phyloP scores from a whole-genome alignment of 2,888 invertebrate genomes.

The Chrysopilus asiliformis region DNA sequence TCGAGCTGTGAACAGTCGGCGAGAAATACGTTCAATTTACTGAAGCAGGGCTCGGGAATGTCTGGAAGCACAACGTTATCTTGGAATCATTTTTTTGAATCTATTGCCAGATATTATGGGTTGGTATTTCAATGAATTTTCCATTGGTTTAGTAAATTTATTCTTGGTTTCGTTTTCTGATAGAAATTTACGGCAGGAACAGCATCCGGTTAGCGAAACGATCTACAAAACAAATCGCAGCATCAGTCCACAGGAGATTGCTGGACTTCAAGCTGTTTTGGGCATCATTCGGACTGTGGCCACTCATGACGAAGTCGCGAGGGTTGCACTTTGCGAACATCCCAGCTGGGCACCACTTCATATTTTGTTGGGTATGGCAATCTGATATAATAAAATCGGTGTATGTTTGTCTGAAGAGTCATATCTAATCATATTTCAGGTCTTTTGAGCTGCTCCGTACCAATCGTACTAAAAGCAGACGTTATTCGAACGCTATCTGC shows the following conservation, averaged over 20 bases:
- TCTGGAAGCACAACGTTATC: conserved; percentile 46
- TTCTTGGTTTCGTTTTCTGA: conserved; percentile 17
- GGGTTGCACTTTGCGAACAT: conserved; percentile 74
- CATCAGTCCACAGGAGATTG: conserved; percentile 69
- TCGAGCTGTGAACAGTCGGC: conserved; percentile 66
- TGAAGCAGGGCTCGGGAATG: conserved; percentile 50
- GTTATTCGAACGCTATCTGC: conserved; percentile 66
- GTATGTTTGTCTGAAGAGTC: not conserved
- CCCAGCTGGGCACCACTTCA: conserved; percentile 76
- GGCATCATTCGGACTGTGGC: conserved; percentile 65
- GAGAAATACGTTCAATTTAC: conserved; percentile 59
- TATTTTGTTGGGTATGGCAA: conserved; percentile 56
- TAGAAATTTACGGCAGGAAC: conserved; percentile 57
- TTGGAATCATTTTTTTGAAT: conserved; percentile 76
- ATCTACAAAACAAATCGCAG: conserved; percentile 48
- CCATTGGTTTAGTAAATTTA: too few species aligned
- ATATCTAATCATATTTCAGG: conserved; percentile 36
- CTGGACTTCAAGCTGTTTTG: conserved; percentile 72
- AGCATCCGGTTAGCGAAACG: conserved; percentile 49
- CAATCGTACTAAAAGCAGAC: conserved; percentile 72
- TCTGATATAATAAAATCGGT: not conserved
- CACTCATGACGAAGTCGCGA: conserved; percentile 63
- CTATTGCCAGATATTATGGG: conserved; percentile 58
- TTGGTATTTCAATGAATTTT: too few species aligned
- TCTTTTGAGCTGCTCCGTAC: conserved; percentile 74